Percentiles rank a stretch among this genome's conserved stretches.
Conservation (phyloP, 2,888 invertebrate genomes). For the Drosophila kanekoi region DNA sequence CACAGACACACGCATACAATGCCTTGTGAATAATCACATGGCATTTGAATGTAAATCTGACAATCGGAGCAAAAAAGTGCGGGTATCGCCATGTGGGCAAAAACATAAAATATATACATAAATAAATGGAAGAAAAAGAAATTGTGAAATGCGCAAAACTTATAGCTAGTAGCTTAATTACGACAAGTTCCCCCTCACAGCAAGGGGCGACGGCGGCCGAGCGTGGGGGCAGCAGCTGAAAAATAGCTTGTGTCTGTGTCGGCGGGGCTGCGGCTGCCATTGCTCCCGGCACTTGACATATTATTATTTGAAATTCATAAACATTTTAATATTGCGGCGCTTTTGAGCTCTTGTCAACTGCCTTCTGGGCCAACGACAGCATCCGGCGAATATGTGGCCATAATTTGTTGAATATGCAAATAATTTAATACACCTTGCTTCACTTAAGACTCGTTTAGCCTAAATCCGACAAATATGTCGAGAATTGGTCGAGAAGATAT, state of each 20-base stretch:
- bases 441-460: neutral
- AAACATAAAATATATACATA: constrained; percentile 10
- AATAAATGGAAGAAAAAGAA: constrained; percentile 26
- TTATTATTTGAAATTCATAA: constrained; percentile 33
- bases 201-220: neutral
- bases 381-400: constrained; percentile 9
- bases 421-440: neutral
- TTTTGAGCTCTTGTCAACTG: constrained; percentile 17
- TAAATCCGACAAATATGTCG: constrained; percentile 11
- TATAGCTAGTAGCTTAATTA: constrained; percentile 57
- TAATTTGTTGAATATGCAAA: constrained; percentile 18
- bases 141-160: constrained; percentile 58
- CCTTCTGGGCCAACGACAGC: constrained; percentile 15
- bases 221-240: constrained; percentile 7
- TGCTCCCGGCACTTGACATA: constrained; percentile 26
- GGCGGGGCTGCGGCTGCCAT: too few species aligned
- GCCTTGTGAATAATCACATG: constrained; percentile 65
- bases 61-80: constrained; percentile 38
- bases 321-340: constrained; percentile 17
- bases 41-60: constrained; percentile 58
- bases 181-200: constrained; percentile 32
- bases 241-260: neutral
- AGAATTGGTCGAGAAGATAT: neutral
- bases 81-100: constrained; percentile 19
- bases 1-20: constrained; percentile 17